Conservation (phyloP, 2,113 vertebrate genomes). For the Percina caprodes region DNA sequence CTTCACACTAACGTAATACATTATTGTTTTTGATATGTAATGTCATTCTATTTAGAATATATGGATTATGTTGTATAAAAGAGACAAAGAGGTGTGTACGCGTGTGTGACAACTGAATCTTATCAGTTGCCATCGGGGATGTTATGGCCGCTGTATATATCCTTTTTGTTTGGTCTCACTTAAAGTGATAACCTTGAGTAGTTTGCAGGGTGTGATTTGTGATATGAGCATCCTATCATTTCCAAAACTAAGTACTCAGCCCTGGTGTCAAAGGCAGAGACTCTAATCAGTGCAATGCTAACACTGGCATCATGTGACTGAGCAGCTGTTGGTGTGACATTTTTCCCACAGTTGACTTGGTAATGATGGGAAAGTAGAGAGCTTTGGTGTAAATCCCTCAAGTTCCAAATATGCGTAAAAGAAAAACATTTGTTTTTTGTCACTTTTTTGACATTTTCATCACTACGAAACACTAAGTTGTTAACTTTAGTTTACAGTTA, state of each 20-base stretch:
- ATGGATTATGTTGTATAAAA: too few species aligned
- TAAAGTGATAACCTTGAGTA: background rate
- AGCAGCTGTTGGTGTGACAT: slow-evolving; percentile 26
- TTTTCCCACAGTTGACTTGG: slow-evolving; percentile 7
- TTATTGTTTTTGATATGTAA: too few species aligned
- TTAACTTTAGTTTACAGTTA: too few species aligned
- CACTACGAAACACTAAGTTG: too few species aligned
- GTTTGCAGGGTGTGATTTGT: slow-evolving; percentile 3
- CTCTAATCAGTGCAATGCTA: slow-evolving; percentile 23
- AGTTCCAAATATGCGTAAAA: background rate
- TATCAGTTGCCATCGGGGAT: background rate
- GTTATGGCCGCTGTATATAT: background rate
- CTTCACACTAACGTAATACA: too few species aligned
- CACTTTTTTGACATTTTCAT: too few species aligned
- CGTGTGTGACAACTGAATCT: background rate
- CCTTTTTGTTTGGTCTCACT: background rate
- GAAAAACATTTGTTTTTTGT: too few species aligned
- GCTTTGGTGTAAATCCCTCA: slow-evolving; percentile 1
- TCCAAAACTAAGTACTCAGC: background rate
- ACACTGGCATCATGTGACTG: slow-evolving; percentile 19
- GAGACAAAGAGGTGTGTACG: background rate
- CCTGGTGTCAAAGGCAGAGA: background rate
- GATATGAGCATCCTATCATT: background rate
- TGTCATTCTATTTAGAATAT: too few species aligned
- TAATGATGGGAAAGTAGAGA: background rate